Evolutionary conservation across 2,797 vertebrate species (phyloP).

Genomic region (Heterohyrax brucei): DNA sequence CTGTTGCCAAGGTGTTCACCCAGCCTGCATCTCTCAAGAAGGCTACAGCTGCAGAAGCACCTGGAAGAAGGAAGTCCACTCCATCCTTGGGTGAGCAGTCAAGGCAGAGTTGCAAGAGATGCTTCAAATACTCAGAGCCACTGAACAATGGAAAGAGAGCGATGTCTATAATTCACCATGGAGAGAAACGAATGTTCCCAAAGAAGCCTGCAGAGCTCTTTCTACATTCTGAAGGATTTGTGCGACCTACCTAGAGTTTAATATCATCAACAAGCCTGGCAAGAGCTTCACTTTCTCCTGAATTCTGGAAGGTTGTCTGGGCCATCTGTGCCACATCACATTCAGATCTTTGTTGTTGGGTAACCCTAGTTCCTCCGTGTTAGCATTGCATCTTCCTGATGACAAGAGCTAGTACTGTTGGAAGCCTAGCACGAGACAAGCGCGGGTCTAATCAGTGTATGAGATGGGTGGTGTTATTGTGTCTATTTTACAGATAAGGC

Average conservation of each 20-base stretch:
- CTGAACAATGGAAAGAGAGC: not conserved
- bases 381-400: not conserved
- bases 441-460: not conserved
- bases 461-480: not conserved
- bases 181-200: not conserved
- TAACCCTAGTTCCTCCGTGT: not conserved
- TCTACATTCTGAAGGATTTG: slow-evolving; percentile 12
- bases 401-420: not conserved
- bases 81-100: not conserved
- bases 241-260: slow-evolving; percentile 1
- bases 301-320: not conserved
- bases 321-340: too few species aligned
- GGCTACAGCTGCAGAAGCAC: not conserved
- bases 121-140: not conserved
- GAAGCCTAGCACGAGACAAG: not conserved
- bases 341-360: not conserved
- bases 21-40: not conserved
- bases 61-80: not conserved
- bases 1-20: not conserved
- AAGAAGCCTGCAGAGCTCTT: not conserved
- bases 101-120: rapidly evolving
- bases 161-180: not conserved
- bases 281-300: not conserved
- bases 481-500: too few species aligned
- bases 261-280: not conserved